Evolutionary conservation across 1,140 invertebrate genomes (phyloP), one percentile per base, ranked within the genome.

Genomic region (Drosophila seguyi): DNA sequence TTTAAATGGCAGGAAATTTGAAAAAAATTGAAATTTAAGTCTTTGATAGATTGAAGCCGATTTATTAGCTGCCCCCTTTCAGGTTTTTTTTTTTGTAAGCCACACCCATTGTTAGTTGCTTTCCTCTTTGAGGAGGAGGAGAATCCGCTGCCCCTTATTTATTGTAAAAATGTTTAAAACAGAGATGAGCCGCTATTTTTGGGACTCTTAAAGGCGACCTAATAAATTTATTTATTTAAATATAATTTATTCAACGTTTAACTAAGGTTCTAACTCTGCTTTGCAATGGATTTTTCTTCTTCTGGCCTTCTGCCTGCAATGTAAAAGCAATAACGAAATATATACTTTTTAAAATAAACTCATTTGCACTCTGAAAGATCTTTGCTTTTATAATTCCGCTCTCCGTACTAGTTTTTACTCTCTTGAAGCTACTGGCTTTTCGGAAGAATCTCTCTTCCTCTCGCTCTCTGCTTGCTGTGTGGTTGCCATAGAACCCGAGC

Each of bases 1-100:
- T 88, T 88, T 88, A 88, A 88, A 88, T 88, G 77, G 85, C 85
- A 88, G 85, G 84, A 90, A 88, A 88, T 88, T 90, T 88, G 85
- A 90, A 88, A 87, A 88, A 88, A 88, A 88, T 88, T 85, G 85
- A 90, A 88, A 90, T 88, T 90, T 88, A 88, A 88, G 84, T 88
- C 84, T 88, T 88, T 88, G 84, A 88, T 90, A 88, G 88, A 88
- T 88, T 79, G 63, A 80, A 77, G 79, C 60, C 84, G 68, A 88
- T 88, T 90, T 90, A 90, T 88, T 72, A 81, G 77, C 71, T 60
- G 83, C 83, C 82, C 82, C 79, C 61, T 66, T 68, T 52, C 58
- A 62, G 29, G 41, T 25, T 25, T 25, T 25, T 48, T 31, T 36
- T 34, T 48, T 44, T 36, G 13, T 13, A 3, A 42, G 50, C 38